Conservation (phyloP, 1,140 invertebrate species). For the Drosophila ficusphila region DNA sequence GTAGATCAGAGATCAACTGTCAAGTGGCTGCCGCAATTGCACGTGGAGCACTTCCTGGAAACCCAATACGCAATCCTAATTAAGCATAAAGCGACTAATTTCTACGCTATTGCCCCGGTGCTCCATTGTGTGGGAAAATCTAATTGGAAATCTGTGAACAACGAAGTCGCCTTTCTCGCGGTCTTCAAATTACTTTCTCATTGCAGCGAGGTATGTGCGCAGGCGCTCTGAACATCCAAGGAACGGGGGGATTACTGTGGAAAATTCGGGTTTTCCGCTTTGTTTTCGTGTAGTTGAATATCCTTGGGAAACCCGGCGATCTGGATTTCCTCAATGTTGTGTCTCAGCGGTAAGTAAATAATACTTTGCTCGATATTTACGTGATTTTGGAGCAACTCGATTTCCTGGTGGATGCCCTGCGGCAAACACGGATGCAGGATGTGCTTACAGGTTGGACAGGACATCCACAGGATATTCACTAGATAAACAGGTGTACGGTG, state of each 20-base stretch:
- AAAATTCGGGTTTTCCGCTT: constrained; percentile 61
- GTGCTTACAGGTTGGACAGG: constrained; percentile 43
- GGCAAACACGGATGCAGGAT: constrained; percentile 63
- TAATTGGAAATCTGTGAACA: constrained; percentile 61
- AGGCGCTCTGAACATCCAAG: constrained; percentile 29
- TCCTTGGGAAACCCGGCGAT: constrained; percentile 62
- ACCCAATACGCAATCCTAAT: constrained; percentile 56
- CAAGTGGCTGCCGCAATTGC: constrained; percentile 37
- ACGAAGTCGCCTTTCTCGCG: constrained; percentile 57
- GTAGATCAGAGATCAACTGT: constrained; percentile 51
- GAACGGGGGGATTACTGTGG: constrained; percentile 19
- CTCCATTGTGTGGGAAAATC: constrained; percentile 65
- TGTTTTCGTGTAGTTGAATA: constrained; percentile 67
- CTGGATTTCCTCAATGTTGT: constrained; percentile 1
- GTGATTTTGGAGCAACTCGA: constrained; percentile 68
- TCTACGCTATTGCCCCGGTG: constrained; percentile 15
- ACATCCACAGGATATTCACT: constrained; percentile 6
- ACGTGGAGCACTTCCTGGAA: constrained; percentile 61
- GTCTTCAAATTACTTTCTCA: constrained; percentile 76
- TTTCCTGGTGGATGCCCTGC: constrained; percentile 62
- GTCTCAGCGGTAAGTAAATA: constrained; percentile 53
- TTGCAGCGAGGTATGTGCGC: constrained; percentile 51
- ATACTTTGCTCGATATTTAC: constrained; percentile 59
- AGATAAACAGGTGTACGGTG: constrained; percentile 54
- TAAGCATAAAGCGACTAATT: constrained; percentile 76